Base-by-base conservation (phyloP, 64 coral and sea anemone species). In the Platygyra sinensis region DNA sequence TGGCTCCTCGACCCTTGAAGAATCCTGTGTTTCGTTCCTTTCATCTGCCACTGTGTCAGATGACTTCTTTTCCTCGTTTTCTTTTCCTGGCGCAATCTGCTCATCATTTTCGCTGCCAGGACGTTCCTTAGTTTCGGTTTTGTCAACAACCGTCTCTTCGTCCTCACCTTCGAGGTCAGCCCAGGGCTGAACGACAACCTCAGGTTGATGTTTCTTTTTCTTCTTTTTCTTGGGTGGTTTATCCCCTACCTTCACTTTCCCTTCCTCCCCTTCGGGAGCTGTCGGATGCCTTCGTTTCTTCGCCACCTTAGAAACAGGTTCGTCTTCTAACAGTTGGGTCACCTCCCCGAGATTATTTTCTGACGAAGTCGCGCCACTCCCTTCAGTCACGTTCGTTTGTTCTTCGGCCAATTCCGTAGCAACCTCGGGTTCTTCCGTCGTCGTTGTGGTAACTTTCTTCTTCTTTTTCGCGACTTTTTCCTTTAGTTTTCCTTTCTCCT, bases 151-250 rank as follows among this genome's bases (percentile, higher is more conserved):
- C 25, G 61, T 74, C 15, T 91, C 76, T 63, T 94, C 92, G 12
- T 98, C 96, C 62, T 98, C 90, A 18, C 80, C 93, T 59, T 98
- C 96, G 1, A 97, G 72, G 73, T 98, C 96, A 3, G 92, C 93
- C 96, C 96, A 98, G 12, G 96, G 96, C 49, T 98, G 96, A 63
- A 98, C 89, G 25, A 98, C 79, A 27, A 98, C 93, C 74, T 98
- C 96, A 3, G 92, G 96, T 39, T 94, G 92, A 61, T 94, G 72
- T 36, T 98, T 98, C 86, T 98, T 98, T 67, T 92, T 98, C 51
- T 98, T 98, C 73, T 98, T 98, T 33, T 98, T 98, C 90, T 98
- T 98, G 0, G 81, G 81, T 33, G 95, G 91, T 82, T 98, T 98
- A 30, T 98, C 96, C 0, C 30, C 73, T 30, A 89, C 96, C 74